Base-by-base conservation (phyloP, 2,888 invertebrate species). In the Megaustenia siamemsis region DNA sequence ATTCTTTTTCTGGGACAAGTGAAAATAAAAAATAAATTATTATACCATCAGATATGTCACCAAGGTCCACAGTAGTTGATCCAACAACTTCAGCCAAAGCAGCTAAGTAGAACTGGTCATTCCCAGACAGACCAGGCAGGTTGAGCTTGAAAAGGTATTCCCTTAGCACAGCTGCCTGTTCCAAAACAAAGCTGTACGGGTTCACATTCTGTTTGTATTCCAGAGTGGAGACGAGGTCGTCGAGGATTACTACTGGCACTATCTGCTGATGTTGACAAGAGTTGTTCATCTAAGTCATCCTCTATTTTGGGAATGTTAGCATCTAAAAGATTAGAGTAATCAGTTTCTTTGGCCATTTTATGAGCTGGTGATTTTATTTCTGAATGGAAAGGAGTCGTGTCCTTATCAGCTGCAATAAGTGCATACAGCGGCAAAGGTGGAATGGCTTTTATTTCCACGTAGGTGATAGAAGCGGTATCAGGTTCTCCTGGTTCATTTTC, bases 51-150 rank as follows among this genome's bases (percentile, higher is more conserved):
- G 63, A 45, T 28, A 56, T 45, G 35, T 92, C 92, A 45, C 93
- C 90, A 87, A 95, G 92, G 87, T 94, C 95, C 86, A 94, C 93
- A 88, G 94, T 93, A 45, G 93, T 93, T 87, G 94, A 94, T 43
- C 94, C 94, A 56, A 99, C 98, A 0, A 99, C 99, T 92, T 99
- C 99, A 21, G 99, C 99, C 86, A 99, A 94, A 0, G 99, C 99
- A n/a, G 99, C 94, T 86, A 99, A 95, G 94, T 99, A 99, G 99
- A 99, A 99, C 94, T 99, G 99, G 94, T 99, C 99, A 82, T 99
- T 95, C 89, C 98, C 98, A 40, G 93, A 93, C 63, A 99, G 95
- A 0, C 99, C 99, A 0, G 99, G 99, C 49, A 95, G 90, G 87
- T 94, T 94, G 53, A 93, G 94, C 94, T 99, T 99, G 0, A 99